Conservation (phyloP, 2,888 invertebrate genomes). For the Polia nebulosa region DNA sequence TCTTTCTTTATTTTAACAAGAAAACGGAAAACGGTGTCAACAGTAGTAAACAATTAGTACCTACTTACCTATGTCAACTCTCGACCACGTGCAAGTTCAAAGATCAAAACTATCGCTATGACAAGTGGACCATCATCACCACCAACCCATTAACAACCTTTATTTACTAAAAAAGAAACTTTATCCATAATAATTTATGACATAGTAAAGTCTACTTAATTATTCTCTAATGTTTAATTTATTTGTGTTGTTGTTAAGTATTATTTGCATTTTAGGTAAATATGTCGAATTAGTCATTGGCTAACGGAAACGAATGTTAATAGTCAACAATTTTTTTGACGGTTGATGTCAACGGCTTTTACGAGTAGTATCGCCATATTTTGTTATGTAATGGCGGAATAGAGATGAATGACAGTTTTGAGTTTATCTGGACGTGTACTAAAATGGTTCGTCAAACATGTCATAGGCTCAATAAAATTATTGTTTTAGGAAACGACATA, state of each 20-base stretch:
- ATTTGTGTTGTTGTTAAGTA: slow-evolving; percentile 58
- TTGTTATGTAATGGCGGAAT: slow-evolving; percentile 31
- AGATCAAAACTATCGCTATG: slow-evolving; percentile 38
- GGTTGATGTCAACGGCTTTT: slow-evolving; percentile 58
- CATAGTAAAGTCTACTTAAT: slow-evolving; percentile 58
- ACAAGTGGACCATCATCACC: slow-evolving; percentile 11
- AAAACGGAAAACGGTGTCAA: slow-evolving; percentile 4
- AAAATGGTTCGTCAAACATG: slow-evolving; percentile 10
- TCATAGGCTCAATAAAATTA: not conserved
- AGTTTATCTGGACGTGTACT: not conserved
- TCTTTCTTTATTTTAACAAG: slow-evolving; percentile 7
- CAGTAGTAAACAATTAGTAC: slow-evolving; percentile 38
- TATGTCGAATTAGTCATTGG: slow-evolving; percentile 63
- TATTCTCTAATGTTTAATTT: slow-evolving; percentile 64
- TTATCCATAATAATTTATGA: slow-evolving; percentile 59
- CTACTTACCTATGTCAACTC: slow-evolving; percentile 42
- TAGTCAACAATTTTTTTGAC: slow-evolving; percentile 54
- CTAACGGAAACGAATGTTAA: slow-evolving; percentile 61
- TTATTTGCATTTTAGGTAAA: slow-evolving; percentile 66
- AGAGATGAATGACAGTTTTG: slow-evolving; percentile 16
- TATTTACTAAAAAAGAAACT: slow-evolving; percentile 54
- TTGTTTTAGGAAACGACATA: not conserved
- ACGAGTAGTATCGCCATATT: slow-evolving; percentile 49
- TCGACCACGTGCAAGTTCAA: slow-evolving; percentile 45
- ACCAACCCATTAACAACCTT: slow-evolving; percentile 47